Conservation (phyloP, 35 echinoderm and acorn worm species). For the Apostichopus californicus region DNA sequence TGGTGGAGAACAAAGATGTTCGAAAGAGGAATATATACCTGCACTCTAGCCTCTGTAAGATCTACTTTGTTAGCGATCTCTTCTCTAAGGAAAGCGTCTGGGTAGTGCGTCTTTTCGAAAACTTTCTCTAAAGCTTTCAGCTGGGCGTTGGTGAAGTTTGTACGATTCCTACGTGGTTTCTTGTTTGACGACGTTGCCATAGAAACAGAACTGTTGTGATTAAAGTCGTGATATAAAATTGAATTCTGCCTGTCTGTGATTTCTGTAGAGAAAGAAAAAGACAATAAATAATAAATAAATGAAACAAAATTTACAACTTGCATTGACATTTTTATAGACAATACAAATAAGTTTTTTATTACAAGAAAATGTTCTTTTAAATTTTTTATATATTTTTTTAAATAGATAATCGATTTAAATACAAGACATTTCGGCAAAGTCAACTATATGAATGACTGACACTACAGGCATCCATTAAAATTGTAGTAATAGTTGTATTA, state of each 20-base stretch:
- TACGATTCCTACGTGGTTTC: constrained; percentile 75
- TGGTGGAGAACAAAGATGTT: too few species aligned
- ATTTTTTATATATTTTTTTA: too few species aligned
- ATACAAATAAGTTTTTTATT: too few species aligned
- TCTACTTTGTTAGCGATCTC: constrained; percentile 93
- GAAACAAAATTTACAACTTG: too few species aligned
- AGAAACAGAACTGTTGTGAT: neutral
- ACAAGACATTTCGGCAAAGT: too few species aligned
- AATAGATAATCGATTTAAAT: too few species aligned
- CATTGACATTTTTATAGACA: too few species aligned
- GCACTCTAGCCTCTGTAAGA: constrained; percentile 92
- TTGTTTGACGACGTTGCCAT: constrained; percentile 47
- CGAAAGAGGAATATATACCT: constrained; percentile 44
- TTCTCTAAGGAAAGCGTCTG: constrained; percentile 92
- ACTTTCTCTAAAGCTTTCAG: constrained; percentile 92
- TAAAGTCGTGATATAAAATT: constrained; percentile 3
- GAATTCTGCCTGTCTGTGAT: constrained; percentile 9
- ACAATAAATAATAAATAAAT: neutral
- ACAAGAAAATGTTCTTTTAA: too few species aligned
- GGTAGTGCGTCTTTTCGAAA: constrained; percentile 95
- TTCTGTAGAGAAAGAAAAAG: neutral
- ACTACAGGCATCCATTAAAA: too few species aligned
- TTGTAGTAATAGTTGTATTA: too few species aligned
- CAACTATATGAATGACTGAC: too few species aligned
- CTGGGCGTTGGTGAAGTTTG: constrained; percentile 88